Base-by-base conservation (phyloP, 2,888 invertebrate species). In the Eupsilia transversa region DNA sequence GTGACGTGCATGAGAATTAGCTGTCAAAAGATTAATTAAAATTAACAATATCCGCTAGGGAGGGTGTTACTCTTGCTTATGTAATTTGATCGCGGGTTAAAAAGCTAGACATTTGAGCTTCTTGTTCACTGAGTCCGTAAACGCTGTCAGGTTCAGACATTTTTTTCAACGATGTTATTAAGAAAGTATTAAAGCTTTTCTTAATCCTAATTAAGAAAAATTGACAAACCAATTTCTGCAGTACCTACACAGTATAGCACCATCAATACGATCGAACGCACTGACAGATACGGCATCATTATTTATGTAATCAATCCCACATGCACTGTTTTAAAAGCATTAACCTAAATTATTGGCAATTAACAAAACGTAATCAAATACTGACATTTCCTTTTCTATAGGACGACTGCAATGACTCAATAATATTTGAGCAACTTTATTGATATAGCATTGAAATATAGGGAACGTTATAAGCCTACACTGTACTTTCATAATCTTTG, bases 21-120 rank as follows among this genome's bases (percentile, higher is more conserved):
- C 82, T 82, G 88, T 87, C 86, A 86, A 84, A 87, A 88, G 89
- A 89, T 88, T 88, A 88, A 89, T 91, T 88, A 88, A 87, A 79
- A 84, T 70, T 73, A 80, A 82, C 79, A 79, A 82, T 79, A 82
- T 82, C 82, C 85, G 77, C 38, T 81, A 61, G 67, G 66, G 83
- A 66, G 72, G 74, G 72, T 75, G 63, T 81, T 81, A 66, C 71
- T 67, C 57, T 75, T 41, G 52, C 43, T 84, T 86, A 77, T 73
- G 70, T 77, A 81, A 84, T 76, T 67, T 84, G 69, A 80, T 71
- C 70, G 52, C 59, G n/a, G 52, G 59, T 64, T 67, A 52, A 80
- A 79, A 56, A 41, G 59, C 54, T 56, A 54, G 61, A 49, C 46
- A 57, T 61, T 61, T 20, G 41, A 74, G 67, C 75, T 68, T 61